Percentiles rank a stretch among this genome's conserved stretches.
Evolutionary conservation across 2,888 invertebrate genomes (phyloP).

Genomic region (Papilio protenor): DNA sequence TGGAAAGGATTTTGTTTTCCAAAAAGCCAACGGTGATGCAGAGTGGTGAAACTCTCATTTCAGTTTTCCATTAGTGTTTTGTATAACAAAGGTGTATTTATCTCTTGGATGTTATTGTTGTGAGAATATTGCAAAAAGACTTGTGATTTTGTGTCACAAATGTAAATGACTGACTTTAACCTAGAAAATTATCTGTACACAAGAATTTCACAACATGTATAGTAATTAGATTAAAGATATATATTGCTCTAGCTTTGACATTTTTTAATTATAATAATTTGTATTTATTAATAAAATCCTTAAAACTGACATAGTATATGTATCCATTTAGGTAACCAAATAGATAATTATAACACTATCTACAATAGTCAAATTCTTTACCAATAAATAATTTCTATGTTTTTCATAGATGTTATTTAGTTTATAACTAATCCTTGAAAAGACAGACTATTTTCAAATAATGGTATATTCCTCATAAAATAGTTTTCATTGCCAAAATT

Average conservation of each 20-base stretch:
- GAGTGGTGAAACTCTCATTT: slow-evolving; percentile 91
- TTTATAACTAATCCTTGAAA: neutral
- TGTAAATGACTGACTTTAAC: slow-evolving; percentile 41
- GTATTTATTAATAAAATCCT: neutral
- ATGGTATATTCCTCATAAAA: neutral
- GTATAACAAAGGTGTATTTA: slow-evolving; percentile 67
- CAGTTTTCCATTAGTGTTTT: slow-evolving; percentile 61
- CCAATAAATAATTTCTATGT: no score
- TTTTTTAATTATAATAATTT: neutral
- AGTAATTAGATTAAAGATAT: slow-evolving; percentile 1
- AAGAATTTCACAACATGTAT: slow-evolving; percentile 14
- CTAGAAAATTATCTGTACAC: slow-evolving; percentile 30
- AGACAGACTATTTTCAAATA: neutral
- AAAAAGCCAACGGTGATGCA: slow-evolving; percentile 99
- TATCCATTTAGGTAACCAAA: neutral
- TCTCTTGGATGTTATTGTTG: slow-evolving; percentile 59
- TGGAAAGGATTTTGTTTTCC: slow-evolving; percentile 99
- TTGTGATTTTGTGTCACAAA: slow-evolving; percentile 40
- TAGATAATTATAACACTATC: no score
- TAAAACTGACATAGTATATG: neutral
- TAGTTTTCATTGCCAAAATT: neutral
- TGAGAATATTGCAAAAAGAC: slow-evolving; percentile 37
- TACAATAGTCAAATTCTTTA: no score
- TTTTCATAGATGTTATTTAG: neutral
- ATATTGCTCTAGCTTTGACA: neutral